Percentiles rank a stretch among this genome's conserved stretches.
These are phyloP conservation scores for Nothobranchius kuhntae DNA, from an alignment of 2,113 vertebrate genomes.

Conservation along the genomic window DNA sequence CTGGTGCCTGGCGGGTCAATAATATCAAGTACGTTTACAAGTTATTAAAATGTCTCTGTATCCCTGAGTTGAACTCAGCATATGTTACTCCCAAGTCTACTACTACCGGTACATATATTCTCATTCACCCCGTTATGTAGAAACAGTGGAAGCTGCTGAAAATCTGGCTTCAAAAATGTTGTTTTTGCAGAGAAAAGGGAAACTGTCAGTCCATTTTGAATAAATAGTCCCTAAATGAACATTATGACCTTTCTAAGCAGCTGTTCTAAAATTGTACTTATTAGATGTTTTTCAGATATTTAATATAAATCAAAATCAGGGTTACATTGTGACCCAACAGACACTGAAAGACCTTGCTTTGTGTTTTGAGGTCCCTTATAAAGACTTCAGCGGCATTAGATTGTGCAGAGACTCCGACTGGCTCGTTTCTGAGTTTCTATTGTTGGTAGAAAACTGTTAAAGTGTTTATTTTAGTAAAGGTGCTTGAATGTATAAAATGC, in stretches of 20 bases:
- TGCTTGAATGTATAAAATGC: no score
- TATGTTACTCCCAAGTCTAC: slow-evolving; percentile 42
- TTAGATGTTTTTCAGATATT: background rate
- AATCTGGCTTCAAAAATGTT: no score
- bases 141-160: slow-evolving; percentile 29
- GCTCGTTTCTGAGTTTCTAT: slow-evolving; percentile 40
- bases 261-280: background rate
- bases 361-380: no score
- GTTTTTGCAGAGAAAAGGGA: background rate
- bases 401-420: slow-evolving; percentile 4
- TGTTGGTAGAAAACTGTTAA: slow-evolving; percentile 30
- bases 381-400: no score
- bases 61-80: slow-evolving; percentile 64
- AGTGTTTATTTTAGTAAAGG: no score
- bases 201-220: background rate
- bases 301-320: background rate
- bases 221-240: background rate
- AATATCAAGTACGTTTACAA: slow-evolving; percentile 45
- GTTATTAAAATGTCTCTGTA: slow-evolving; percentile 42
- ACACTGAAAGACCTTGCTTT: no score
- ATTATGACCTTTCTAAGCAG: background rate
- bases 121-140: slow-evolving; percentile 52
- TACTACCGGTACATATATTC: slow-evolving; percentile 35
- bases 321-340: no score
- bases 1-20: slow-evolving; percentile 57